Conservation (phyloP, 2,888 invertebrate species). For the Synanthedon formicaeformis region DNA sequence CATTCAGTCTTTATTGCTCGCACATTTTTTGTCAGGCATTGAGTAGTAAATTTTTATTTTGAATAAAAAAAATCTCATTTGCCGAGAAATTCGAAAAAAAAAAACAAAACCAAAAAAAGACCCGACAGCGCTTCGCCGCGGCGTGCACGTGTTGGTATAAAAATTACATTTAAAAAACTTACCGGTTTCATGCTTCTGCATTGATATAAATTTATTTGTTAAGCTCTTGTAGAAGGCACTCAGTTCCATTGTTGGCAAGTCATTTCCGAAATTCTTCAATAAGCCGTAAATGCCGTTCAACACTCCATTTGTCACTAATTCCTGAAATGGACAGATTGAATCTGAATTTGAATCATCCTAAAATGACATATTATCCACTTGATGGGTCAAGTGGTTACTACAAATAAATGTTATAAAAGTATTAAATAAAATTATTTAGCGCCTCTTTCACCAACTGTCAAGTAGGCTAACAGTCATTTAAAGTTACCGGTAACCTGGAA, state of each 20-base stretch:
- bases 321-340: slow-evolving; percentile 1
- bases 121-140: neutral
- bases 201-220: slow-evolving; percentile 1
- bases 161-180: too few relatives aligned
- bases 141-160: neutral
- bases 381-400: neutral
- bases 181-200: neutral
- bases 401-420: too few relatives aligned
- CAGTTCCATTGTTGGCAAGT: slow-evolving; percentile 3
- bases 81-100: too few relatives aligned
- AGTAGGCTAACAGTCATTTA: too few relatives aligned
- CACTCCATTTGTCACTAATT: slow-evolving; percentile 1
- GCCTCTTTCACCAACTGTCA: too few relatives aligned
- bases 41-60: too few relatives aligned
- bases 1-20: too few relatives aligned
- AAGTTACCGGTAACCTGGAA: too few relatives aligned
- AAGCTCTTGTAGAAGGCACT: slow-evolving; percentile 4
- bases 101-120: too few relatives aligned
- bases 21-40: too few relatives aligned
- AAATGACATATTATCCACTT: neutral
- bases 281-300: slow-evolving; percentile 4
- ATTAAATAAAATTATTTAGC: too few relatives aligned
- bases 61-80: too few relatives aligned
- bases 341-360: neutral
- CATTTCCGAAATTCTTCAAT: slow-evolving; percentile 4